phyloP scores from a whole-genome alignment of 2,888 invertebrate species.

The Tenthredo amoena region DNA sequence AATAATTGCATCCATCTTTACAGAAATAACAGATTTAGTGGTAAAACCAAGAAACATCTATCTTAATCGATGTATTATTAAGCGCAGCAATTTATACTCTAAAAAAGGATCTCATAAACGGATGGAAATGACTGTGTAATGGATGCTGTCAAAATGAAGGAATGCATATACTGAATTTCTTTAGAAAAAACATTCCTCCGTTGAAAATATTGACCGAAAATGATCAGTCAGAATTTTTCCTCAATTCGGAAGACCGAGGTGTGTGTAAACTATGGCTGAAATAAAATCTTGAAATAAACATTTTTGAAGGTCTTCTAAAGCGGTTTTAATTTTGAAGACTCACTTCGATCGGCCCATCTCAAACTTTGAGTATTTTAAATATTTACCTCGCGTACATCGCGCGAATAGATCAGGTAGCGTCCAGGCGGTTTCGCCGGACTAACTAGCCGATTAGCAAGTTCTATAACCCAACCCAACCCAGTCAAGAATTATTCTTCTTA shows the following conservation, averaged over 20 bases:
- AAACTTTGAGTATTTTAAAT: slow-evolving; percentile 13
- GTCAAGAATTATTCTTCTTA: slow-evolving; percentile 33
- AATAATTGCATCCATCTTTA: neutral
- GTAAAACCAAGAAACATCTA: neutral
- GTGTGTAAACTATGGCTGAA: neutral
- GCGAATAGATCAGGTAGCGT: slow-evolving; percentile 33
- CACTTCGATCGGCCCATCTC: neutral
- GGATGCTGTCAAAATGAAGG: neutral
- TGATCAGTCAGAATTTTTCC: neutral
- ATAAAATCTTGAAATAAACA: neutral
- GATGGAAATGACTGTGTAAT: neutral
- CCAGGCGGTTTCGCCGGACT: neutral
- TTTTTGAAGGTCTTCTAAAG: neutral
- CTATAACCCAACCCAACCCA: slow-evolving; percentile 43
- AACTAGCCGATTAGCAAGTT: slow-evolving; percentile 40
- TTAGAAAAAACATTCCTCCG: neutral
- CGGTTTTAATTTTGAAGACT: neutral
- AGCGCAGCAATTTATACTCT: neutral
- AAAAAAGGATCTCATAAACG: neutral
- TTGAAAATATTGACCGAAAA: slow-evolving; percentile 17
- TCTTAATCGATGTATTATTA: neutral
- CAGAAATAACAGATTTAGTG: neutral
- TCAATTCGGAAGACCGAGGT: neutral
- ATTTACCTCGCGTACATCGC: slow-evolving; percentile 12
- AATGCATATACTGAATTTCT: neutral